These are phyloP conservation scores for Synergus laeviventris DNA, from an alignment of 2,888 invertebrate genomes.

Conservation along the genomic window DNA sequence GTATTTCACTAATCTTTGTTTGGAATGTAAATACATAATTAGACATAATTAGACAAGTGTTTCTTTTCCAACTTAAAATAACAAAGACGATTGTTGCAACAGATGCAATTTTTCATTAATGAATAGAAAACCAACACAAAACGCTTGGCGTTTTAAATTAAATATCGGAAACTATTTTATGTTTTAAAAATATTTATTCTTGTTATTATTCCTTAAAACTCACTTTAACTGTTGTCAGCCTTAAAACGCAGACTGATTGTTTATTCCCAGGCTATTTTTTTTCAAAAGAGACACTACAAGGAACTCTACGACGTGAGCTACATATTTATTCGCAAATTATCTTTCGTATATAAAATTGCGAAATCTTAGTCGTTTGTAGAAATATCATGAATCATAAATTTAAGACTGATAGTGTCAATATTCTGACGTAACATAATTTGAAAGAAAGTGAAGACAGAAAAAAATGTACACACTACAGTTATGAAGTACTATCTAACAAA, in stretches of 20 bases:
- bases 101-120: neutral
- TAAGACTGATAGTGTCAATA: neutral
- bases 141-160: neutral
- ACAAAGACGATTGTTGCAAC: neutral
- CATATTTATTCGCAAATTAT: slow-evolving; percentile 1
- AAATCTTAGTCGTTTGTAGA: neutral
- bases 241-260: neutral
- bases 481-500: neutral
- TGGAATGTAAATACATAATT: too few relatives aligned
- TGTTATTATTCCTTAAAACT: neutral
- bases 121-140: neutral
- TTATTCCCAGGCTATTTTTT: neutral
- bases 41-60: neutral
- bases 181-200: neutral
- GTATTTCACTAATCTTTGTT: neutral
- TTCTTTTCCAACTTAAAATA: neutral
- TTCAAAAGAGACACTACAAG: neutral
- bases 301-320: neutral
- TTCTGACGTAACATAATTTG: neutral
- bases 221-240: neutral
- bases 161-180: neutral
- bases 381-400: neutral
- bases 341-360: neutral
- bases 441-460: neutral
- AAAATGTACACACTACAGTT: neutral